These are phyloP conservation scores for Apus apus DNA, from an alignment of 2,113 vertebrate genomes.

Conservation along the genomic window DNA sequence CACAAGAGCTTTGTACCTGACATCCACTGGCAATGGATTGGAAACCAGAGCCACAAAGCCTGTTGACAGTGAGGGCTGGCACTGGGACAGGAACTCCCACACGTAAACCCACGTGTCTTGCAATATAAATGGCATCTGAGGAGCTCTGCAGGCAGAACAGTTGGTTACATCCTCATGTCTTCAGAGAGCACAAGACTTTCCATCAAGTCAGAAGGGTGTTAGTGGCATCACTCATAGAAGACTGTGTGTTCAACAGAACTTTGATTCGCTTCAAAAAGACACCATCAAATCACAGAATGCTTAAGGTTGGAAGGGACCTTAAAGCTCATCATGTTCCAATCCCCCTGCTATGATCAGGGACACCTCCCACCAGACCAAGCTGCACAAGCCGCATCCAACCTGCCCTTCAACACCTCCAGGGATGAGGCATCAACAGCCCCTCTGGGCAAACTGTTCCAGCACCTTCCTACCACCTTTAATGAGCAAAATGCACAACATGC, in stretches of 20 bases:
- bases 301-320: too few relatives aligned
- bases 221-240: neutral
- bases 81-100: constrained; percentile 84
- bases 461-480: too few relatives aligned
- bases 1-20: constrained; percentile 79
- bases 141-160: constrained; percentile 79
- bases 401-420: too few relatives aligned
- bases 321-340: too few relatives aligned
- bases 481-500: neutral
- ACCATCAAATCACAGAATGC: too few relatives aligned
- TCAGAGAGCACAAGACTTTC: neutral
- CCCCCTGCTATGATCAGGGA: too few relatives aligned
- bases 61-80: constrained; percentile 90
- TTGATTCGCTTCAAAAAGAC: neutral
- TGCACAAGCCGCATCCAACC: too few relatives aligned
- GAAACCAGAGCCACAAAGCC: constrained; percentile 97
- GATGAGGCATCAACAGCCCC: too few relatives aligned
- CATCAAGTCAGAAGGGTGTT: neutral
- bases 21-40: constrained; percentile 91
- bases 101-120: constrained; percentile 91
- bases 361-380: too few relatives aligned
- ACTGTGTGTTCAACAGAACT: accelerated
- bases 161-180: neutral
- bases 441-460: too few relatives aligned
- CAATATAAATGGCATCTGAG: constrained; percentile 84